Conservation (phyloP, 1,140 invertebrate species). For the Apis laboriosa region DNA sequence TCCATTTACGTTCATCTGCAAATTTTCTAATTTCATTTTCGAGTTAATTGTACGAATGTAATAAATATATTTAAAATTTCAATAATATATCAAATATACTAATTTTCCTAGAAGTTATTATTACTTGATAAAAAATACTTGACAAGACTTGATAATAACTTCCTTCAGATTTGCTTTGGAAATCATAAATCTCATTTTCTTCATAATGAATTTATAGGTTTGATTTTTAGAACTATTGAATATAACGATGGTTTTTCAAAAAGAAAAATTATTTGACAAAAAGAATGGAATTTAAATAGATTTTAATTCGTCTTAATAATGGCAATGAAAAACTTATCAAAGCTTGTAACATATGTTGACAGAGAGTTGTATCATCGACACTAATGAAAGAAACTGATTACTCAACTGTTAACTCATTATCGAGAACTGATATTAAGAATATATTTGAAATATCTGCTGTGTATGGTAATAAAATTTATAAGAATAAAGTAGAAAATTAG, state of each 20-base stretch:
- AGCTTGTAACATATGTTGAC: background rate
- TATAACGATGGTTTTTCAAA: background rate
- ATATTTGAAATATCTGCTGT: background rate
- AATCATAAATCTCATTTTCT: background rate
- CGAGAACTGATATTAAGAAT: background rate
- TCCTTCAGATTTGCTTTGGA: background rate
- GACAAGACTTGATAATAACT: background rate
- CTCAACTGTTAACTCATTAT: background rate
- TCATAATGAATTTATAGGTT: too few relatives aligned
- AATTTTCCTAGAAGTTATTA: background rate
- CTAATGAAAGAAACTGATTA: background rate
- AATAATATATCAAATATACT: background rate
- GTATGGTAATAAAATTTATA: too few relatives aligned
- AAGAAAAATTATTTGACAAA: background rate
- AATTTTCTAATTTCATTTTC: background rate
- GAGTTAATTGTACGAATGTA: background rate
- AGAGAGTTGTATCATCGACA: background rate
- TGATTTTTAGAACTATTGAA: too few relatives aligned
- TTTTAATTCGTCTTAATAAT: background rate
- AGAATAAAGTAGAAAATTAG: background rate
- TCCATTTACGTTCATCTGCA: conserved; percentile 26
- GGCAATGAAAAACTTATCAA: background rate
- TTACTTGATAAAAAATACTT: background rate
- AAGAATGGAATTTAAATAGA: background rate
- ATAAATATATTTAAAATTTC: background rate